Evolutionary conservation across 2,888 invertebrate genomes (phyloP), one percentile per base, ranked within the genome.

Genomic region (Andricus curvator): DNA sequence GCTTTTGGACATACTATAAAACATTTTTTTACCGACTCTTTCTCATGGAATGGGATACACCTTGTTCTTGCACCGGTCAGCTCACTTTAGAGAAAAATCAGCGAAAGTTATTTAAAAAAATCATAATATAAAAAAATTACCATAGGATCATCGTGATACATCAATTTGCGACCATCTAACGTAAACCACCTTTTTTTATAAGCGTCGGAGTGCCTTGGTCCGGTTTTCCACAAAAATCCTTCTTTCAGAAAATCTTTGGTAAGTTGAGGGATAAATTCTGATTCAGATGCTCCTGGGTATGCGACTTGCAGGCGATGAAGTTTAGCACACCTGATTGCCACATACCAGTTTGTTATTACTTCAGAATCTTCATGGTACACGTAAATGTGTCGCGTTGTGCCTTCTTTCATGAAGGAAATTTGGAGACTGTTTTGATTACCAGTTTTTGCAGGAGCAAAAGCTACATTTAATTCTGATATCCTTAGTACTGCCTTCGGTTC

Each of bases 141-240:
- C 91, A 98, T 93, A 2, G 96, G 96, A 89, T 97, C 97, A 89
- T 97, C 97, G 88, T 97, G 97, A 90, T 98, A 98, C 97, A 98
- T 98, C n/a, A 98, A 94, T 91, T 97, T 98, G 84, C 98, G 94
- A 88, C 96, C 96, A 88, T 98, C 98, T 66, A 98, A 92, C 0
- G 97, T 97, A 91, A 98, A 98, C 98, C 98, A 98, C 74, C 98
- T 93, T 86, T 96, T 96, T 85, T 97, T 95, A 90, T 97, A 98
- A 0, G 96, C 96, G 90, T 98, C 98, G 6, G 95, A 95, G 4
- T 95, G 94, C 81, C 96, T 93, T 0, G 98, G 98, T 0, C 98
- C 98, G 1, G 97, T 98, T 94, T 98, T 98, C 95, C 96, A 96
- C 62, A 98, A 93, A 95, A 96, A 98, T 5, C 98, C 98, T 93